Percentiles rank a stretch among this genome's conserved stretches.
Conservation (phyloP, 2,113 vertebrate genomes). For the Ptyas mucosa region DNA sequence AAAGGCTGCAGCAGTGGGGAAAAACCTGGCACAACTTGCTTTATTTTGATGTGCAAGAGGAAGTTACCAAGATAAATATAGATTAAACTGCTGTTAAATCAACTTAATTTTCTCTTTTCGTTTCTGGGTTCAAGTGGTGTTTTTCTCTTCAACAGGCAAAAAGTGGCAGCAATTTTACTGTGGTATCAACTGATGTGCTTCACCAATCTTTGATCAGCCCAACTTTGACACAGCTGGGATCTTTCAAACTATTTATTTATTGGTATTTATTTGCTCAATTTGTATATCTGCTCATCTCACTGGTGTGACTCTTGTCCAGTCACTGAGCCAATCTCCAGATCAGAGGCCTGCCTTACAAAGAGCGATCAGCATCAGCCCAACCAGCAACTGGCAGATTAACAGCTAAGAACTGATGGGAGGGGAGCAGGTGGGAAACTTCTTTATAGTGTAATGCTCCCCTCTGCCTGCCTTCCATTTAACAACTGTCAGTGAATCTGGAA, state of each 20-base stretch:
- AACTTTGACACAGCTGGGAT: neutral
- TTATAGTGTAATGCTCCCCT: neutral
- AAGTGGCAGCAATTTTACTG: neutral
- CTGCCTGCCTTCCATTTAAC: neutral
- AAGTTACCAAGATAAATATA: neutral
- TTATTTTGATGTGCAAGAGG: neutral
- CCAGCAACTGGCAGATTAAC: neutral
- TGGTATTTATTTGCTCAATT: neutral
- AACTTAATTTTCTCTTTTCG: neutral
- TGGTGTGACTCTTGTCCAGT: neutral
- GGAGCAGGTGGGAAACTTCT: neutral
- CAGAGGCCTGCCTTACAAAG: neutral
- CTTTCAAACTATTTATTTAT: neutral
- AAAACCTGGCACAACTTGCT: neutral
- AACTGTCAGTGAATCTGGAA: neutral
- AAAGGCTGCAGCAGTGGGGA: neutral
- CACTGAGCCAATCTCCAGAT: neutral
- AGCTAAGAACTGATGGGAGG: neutral
- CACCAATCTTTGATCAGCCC: neutral
- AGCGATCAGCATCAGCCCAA: neutral
- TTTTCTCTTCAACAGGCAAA: neutral
- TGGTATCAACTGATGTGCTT: neutral
- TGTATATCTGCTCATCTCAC: neutral
- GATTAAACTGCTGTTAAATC: neutral
- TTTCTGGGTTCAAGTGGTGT: neutral